Evolutionary conservation across 2,113 vertebrate genomes (phyloP), one percentile per base, ranked within the genome.

Genomic region (Antennarius striatus): DNA sequence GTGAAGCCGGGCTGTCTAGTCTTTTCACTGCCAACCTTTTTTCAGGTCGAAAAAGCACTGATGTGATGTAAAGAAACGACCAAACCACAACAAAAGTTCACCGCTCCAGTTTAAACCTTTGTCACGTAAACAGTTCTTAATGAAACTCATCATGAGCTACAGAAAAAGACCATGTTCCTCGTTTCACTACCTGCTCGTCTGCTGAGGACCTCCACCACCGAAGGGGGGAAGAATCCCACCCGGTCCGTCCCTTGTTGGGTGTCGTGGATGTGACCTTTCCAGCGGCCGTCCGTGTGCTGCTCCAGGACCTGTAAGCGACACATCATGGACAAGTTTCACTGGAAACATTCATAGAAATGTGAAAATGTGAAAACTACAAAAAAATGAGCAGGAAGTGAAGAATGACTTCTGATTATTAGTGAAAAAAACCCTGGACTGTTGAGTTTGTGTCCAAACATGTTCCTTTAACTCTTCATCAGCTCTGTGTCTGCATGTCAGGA

Each of bases 191-290:
- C 95, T 92, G 93, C 90, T 82, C 96, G 82, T 75, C 95, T 95
- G 91, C 93, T 98, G 88, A 99, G 94, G 80, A 99, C 96, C 87
- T 99, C 97, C 0, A 98, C 96, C 3, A 98, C 96, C 73, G 96
- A 95, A 0, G 97, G 95, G 2, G 96, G 96, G 60, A 99, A 99
- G 88, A 95, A 99, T 56, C 97, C 97, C 0, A 99, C 94, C 0
- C 95, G 93, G 81, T 99, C 96, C 0, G 95, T 96, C 77, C 96
- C 95, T 56, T 92, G 93, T 90, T 96, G 96, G 59, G 86, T 61
- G 4, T 98, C 96, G 0, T 98, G 97, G 86, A 99, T 95, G 70
- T 97, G 95, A 16, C 96, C 97, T 89, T 98, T 99, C 97, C 97
- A 99, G 17, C 95, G 95, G 17, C 96, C 96, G 0, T 98, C 96